phyloP scores from a whole-genome alignment of 1,140 invertebrate genomes.

The Conus ventricosus region DNA sequence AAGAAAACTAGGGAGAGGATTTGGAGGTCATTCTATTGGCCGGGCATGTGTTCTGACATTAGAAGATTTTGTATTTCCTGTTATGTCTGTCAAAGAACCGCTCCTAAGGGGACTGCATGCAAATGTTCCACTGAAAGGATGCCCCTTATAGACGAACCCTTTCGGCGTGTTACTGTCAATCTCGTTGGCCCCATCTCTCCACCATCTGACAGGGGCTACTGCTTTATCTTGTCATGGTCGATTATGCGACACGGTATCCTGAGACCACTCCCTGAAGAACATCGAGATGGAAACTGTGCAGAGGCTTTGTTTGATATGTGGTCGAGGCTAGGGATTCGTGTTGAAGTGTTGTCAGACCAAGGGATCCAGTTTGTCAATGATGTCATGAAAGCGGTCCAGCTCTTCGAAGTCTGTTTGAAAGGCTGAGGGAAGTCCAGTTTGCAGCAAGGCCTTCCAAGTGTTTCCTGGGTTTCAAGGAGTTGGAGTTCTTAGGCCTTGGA shows the following conservation, averaged over 20 bases:
- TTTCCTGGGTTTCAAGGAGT: no score
- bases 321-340: conserved; percentile 70
- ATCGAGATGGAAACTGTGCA: no score
- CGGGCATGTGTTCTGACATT: conserved; percentile 3
- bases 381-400: conserved; percentile 37
- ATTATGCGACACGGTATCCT: no score
- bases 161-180: no score
- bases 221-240: background rate
- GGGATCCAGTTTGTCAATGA: conserved; percentile 42
- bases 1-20: conserved; percentile 1
- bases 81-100: background rate
- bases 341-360: conserved; percentile 49
- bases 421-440: no score
- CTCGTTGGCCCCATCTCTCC: no score
- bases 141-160: background rate
- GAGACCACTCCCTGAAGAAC: no score
- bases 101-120: background rate
- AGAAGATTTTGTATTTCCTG: background rate
- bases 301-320: conserved; percentile 57
- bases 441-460: no score
- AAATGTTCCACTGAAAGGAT: conserved; percentile 38
- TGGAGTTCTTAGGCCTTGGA: no score
- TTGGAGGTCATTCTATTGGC: background rate
- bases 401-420: no score
- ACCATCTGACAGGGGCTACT: conserved; percentile 25